These are phyloP conservation scores for Paracentrotus lividus DNA, from an alignment of 53 echinoderm and acorn worm genomes.

Conservation along the genomic window DNA sequence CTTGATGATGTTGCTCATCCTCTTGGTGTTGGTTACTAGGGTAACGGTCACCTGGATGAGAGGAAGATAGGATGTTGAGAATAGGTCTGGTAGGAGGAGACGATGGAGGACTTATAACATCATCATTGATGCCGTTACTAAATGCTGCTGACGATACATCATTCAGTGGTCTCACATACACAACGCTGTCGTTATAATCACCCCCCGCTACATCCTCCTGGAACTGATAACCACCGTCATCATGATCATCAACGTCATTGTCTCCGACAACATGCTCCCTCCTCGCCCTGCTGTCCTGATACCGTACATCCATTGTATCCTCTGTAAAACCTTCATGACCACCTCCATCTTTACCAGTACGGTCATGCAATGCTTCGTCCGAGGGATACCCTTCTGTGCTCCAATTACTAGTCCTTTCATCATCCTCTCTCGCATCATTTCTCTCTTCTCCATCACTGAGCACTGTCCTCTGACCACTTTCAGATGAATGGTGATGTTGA, in stretches of 20 bases:
- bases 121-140: slow-evolving; percentile 43
- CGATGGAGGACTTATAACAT: slow-evolving; percentile 55
- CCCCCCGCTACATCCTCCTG: not conserved
- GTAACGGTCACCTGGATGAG: not conserved
- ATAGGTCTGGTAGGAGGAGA: not conserved
- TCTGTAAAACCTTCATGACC: not conserved
- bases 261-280: slow-evolving; percentile 47
- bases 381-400: slow-evolving; percentile 19
- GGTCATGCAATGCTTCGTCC: not conserved
- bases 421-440: slow-evolving; percentile 36
- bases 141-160: slow-evolving; percentile 81
- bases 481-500: slow-evolving; percentile 2
- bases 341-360: not conserved
- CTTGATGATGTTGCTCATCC: not conserved
- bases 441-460: slow-evolving; percentile 21
- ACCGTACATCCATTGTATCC: not conserved
- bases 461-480: not conserved
- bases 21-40: not conserved
- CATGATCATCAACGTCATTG: slow-evolving; percentile 60
- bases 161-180: slow-evolving; percentile 89
- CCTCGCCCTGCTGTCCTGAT: not conserved
- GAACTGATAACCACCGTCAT: not conserved
- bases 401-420: slow-evolving; percentile 51
- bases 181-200: slow-evolving; percentile 57
- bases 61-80: not conserved